Evolutionary conservation across 2,888 invertebrate species (phyloP), one percentile per base, ranked within the genome.

Genomic region (Parasteatoda lunata): DNA sequence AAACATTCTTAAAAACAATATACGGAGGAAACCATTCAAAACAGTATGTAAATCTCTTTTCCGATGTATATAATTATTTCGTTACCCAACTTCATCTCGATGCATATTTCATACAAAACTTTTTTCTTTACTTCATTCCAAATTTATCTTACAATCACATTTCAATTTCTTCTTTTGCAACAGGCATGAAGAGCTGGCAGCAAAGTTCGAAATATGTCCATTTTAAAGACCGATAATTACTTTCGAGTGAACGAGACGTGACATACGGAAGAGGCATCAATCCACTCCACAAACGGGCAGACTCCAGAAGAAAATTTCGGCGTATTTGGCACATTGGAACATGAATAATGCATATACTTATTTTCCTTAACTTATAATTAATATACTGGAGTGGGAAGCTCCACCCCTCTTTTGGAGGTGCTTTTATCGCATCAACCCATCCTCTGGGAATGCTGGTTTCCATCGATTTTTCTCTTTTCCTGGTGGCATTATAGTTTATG

Each of bases 321-420:
- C 9, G 59, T 59, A 7, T n/a, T 30, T 30, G 30, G 30, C 30
- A 30, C 59, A n/a, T n/a, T 59, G 59, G 59, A 59, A 59, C 9
- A 59, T 59, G 59, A 59, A 59, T 59, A 59, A 59, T 59, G 59
- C 59, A 59, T 59, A 30, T 30, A 30, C 30, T 30, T 30, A 30
- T 59, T 59, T n/a, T 59, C 59, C 59, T 13, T 59, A 59, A 59
- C 59, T 59, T 59, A 59, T 59, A 59, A 59, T 59, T 59, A 59
- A 59, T 59, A 59, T 13, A 59, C 59, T 59, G 11, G 9, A n/a
- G n/a, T 9, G 9, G 59, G 59, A 4, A 3, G 59, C 59, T 13
- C 59, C 59, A 59, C 59, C 59, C 59, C 59, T 59, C 59, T 59
- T 59, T 59, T 59, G 11, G n/a, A 59, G 59, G 59, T 9, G n/a